These are phyloP conservation scores for Oxystoma pomonae DNA, from an alignment of 2,888 invertebrate genomes.

Conservation along the genomic window DNA sequence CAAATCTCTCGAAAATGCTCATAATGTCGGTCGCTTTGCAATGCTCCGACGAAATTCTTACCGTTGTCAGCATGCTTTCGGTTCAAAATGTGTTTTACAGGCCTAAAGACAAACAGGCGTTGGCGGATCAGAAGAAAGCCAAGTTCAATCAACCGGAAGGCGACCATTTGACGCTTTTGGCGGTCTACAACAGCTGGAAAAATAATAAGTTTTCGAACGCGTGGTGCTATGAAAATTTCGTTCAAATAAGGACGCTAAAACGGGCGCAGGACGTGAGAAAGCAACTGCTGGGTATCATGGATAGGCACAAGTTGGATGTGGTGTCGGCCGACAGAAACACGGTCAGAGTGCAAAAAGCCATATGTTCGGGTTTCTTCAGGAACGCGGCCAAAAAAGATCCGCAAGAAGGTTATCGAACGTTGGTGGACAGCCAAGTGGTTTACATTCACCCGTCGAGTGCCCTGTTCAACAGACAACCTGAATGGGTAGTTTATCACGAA, in stretches of 20 bases:
- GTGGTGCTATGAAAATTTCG: slow-evolving; percentile 99
- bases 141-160: slow-evolving; percentile 99
- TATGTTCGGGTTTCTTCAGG: slow-evolving; percentile 97
- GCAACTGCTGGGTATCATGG: slow-evolving; percentile 96
- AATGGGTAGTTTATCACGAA: slow-evolving; percentile 99
- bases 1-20: slow-evolving; percentile 95
- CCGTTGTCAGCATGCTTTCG: slow-evolving; percentile 97
- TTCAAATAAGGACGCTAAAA: slow-evolving; percentile 94
- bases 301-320: slow-evolving; percentile 93
- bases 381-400: slow-evolving; percentile 99
- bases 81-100: slow-evolving; percentile 98
- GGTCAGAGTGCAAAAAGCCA: slow-evolving; percentile 93
- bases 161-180: slow-evolving; percentile 94
- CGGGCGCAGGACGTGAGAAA: slow-evolving; percentile 97
- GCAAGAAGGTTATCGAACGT: slow-evolving; percentile 94
- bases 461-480: slow-evolving; percentile 96
- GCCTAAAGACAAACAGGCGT: slow-evolving; percentile 91
- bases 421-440: slow-evolving; percentile 96
- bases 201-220: slow-evolving; percentile 98
- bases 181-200: slow-evolving; percentile 99
- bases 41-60: slow-evolving; percentile 97
- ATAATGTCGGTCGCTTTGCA: slow-evolving; percentile 98
- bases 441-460: slow-evolving; percentile 99
- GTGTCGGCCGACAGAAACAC: slow-evolving; percentile 96
- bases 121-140: slow-evolving; percentile 98